Percentiles rank a stretch among this genome's conserved stretches.
phyloP scores from a whole-genome alignment of 2,888 invertebrate species.

The Netelia fuscicornis region DNA sequence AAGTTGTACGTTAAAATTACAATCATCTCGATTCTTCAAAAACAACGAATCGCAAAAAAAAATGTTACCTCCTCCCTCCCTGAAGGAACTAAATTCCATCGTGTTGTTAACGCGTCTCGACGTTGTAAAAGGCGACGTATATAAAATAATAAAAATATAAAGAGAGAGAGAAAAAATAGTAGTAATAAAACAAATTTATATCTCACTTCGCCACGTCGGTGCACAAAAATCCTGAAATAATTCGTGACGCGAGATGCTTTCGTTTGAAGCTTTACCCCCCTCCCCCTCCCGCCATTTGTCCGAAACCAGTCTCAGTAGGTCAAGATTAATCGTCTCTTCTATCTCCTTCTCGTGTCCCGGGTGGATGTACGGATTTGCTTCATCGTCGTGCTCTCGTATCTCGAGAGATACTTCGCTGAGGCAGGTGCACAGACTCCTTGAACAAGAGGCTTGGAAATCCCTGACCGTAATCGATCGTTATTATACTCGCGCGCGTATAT shows the following conservation, averaged over 20 bases:
- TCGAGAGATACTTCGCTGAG: conserved; percentile 10
- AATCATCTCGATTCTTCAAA: conserved; percentile 1
- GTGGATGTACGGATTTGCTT: conserved; percentile 18
- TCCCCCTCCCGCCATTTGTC: not conserved
- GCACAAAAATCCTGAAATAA: conserved; percentile 22
- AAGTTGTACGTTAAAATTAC: not conserved
- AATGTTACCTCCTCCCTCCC: not conserved
- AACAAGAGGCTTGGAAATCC: conserved; percentile 52
- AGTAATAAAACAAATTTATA: not conserved
- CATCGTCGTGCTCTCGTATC: conserved; percentile 34
- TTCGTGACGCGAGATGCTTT: conserved; percentile 37
- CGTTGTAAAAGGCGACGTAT: no score
- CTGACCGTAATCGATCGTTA: conserved; percentile 65
- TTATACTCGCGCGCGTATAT: conserved; percentile 12
- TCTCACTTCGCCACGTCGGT: not conserved
- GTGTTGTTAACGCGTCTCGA: not conserved
- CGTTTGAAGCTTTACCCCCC: conserved; percentile 9
- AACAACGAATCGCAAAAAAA: not conserved
- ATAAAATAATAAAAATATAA: not conserved
- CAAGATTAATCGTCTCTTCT: conserved; percentile 46
- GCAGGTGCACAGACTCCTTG: conserved; percentile 29
- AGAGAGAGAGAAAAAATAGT: not conserved
- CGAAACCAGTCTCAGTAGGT: conserved; percentile 45
- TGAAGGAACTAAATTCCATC: not conserved
- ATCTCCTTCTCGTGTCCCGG: conserved; percentile 1